Base-by-base conservation (phyloP, 2,113 vertebrate species). In the Carassius carassius region DNA sequence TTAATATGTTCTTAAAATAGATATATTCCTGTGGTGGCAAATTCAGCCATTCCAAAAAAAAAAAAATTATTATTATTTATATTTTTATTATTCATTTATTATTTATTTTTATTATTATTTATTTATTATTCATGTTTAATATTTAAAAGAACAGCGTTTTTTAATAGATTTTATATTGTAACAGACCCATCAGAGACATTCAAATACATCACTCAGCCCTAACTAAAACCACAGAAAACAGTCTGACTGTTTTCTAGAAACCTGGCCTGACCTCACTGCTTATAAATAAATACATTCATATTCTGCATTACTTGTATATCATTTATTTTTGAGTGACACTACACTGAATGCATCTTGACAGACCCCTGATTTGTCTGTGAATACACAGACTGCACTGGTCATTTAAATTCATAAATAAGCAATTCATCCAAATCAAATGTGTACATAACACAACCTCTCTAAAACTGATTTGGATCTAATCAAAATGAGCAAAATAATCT, bases 401-500 rank as follows among this genome's bases (percentile, higher is more conserved):
- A 67, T 74, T 84, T 69, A 60, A 85, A 62, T 75, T 84, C 37
- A 82, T 76, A 77, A 82, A 56, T 56, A 58, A 73, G 5, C 47
- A 13, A 56, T 47, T 16, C n/a, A 73, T n/a, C 51, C 37, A 73
- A 78, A 35, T 35, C 16, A 69, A 69, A 81, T 81, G 47, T 81
- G 17, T 81, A 81, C 62, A 81, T 69, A 81, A 69, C 79, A 14
- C 44, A 81, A 25, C 44, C 60, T 69, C 44, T 81, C 63, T 32
- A 69, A 69, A 79, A 49, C 37, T 49, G 25, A 69, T 54, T 81
- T 81, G 41, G 79, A 69, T 17, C 23, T 32, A 35, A 81, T 19
- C 41, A 21, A 69, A 47, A 69, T 54, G 47, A 54, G 63, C 60
- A 16, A 35, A 81, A 69, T 81, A 19, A 81, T 81, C 23, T 35